Conservation (phyloP, 2,113 vertebrate species). For the Cololabis saira region DNA sequence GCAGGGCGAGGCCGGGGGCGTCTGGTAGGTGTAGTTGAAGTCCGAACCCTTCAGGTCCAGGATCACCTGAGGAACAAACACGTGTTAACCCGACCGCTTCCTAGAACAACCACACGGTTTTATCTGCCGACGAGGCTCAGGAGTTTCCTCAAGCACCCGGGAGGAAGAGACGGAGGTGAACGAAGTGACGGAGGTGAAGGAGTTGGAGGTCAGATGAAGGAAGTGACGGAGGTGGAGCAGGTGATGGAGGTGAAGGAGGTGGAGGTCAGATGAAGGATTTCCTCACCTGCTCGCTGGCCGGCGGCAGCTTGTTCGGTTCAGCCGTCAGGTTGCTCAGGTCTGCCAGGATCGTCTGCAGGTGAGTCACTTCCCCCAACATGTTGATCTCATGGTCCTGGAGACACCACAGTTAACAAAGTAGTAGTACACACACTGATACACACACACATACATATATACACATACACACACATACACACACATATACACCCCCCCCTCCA, state of each 20-base stretch:
- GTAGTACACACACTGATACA: background rate
- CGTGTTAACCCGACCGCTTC: too few relatives aligned
- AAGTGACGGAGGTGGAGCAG: too few relatives aligned
- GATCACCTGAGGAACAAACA: conserved; percentile 78
- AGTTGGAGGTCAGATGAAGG: too few relatives aligned
- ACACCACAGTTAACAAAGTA: conserved; percentile 13
- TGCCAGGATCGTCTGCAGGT: conserved; percentile 86
- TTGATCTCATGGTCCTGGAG: conserved; percentile 85
- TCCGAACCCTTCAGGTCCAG: conserved; percentile 85
- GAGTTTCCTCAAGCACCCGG: too few relatives aligned
- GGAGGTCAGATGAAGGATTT: too few relatives aligned
- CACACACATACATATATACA: background rate
- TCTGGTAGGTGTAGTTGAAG: conserved; percentile 85
- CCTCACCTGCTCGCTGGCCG: conserved; percentile 86
- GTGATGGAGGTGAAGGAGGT: too few relatives aligned
- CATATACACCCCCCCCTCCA: background rate
- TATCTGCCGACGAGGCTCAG: too few relatives aligned
- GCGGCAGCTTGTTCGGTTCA: conserved; percentile 83
- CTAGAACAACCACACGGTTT: too few relatives aligned
- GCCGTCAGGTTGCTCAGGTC: conserved; percentile 82
- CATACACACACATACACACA: background rate
- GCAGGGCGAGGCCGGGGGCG: conserved; percentile 84
- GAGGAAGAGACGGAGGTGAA: too few relatives aligned
- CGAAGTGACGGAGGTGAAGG: too few relatives aligned
- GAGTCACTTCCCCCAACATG: conserved; percentile 87